These are phyloP conservation scores for Lasioglossum oenotherae DNA, from an alignment of 2,888 invertebrate genomes.

Conservation along the genomic window DNA sequence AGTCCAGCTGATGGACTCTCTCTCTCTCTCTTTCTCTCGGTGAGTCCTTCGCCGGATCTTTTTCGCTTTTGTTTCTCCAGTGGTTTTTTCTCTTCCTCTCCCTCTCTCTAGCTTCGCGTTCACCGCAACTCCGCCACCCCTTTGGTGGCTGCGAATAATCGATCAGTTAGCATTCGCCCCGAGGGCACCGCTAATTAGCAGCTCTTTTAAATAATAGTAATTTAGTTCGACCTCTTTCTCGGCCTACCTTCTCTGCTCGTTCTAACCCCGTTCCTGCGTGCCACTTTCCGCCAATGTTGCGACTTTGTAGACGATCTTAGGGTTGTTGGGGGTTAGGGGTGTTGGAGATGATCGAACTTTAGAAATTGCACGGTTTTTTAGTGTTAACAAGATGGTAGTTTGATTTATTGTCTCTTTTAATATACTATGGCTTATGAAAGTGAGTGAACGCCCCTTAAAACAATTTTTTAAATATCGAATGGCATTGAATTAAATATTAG, in stretches of 20 bases:
- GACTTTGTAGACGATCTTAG: not conserved
- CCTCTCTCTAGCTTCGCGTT: not conserved
- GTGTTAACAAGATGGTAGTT: not conserved
- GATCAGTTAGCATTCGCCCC: conserved; percentile 25
- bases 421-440: no score
- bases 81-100: not conserved
- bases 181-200: conserved; percentile 26
- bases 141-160: conserved; percentile 16
- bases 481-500: no score
- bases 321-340: no score
- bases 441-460: no score
- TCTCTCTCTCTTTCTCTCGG: no score
- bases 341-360: no score
- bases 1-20: conserved; percentile 30
- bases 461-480: no score
- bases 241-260: not conserved
- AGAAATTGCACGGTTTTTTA: not conserved
- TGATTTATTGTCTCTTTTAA: no score
- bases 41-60: conserved; percentile 13
- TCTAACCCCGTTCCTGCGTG: conserved; percentile 1
- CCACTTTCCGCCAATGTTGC: not conserved
- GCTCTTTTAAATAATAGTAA: conserved; percentile 30
- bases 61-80: not conserved
- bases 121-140: conserved; percentile 6
- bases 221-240: not conserved